These are phyloP conservation scores for Linurgus olivaceus DNA, from an alignment of 2,797 vertebrate species.

Conservation along the genomic window DNA sequence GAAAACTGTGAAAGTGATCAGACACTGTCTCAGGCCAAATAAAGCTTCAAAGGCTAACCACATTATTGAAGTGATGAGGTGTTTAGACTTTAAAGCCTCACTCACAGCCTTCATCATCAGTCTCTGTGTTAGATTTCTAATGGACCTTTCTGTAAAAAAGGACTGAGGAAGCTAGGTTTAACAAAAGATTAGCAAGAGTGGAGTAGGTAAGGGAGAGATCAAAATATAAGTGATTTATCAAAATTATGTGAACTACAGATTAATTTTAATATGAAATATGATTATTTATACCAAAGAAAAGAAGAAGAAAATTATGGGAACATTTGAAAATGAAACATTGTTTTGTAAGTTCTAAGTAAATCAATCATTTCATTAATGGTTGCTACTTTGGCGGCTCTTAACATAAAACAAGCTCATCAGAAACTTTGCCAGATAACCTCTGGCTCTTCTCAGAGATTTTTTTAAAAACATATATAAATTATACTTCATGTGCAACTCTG, in stretches of 20 bases:
- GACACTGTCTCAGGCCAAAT: constrained; percentile 11
- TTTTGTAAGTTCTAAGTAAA: background rate
- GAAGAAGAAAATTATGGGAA: background rate
- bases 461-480: background rate
- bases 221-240: background rate
- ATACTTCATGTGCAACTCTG: background rate
- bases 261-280: background rate
- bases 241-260: background rate
- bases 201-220: background rate
- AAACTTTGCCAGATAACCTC: constrained; percentile 40
- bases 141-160: background rate
- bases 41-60: constrained; percentile 42
- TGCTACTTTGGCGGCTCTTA: background rate
- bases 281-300: background rate
- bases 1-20: constrained; percentile 24
- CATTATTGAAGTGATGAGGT: constrained; percentile 36
- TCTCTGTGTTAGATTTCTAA: background rate
- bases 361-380: background rate
- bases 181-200: background rate
- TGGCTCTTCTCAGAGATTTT: background rate
- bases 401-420: constrained; percentile 13
- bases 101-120: background rate
- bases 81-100: constrained; percentile 41
- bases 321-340: background rate
- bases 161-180: background rate